A percentile compares a stretch with the other conserved stretches of the same genome.
Evolutionary conservation across 92 coral and sea anemone genomes (phyloP).

Genomic region (Heteractis magnifica): DNA sequence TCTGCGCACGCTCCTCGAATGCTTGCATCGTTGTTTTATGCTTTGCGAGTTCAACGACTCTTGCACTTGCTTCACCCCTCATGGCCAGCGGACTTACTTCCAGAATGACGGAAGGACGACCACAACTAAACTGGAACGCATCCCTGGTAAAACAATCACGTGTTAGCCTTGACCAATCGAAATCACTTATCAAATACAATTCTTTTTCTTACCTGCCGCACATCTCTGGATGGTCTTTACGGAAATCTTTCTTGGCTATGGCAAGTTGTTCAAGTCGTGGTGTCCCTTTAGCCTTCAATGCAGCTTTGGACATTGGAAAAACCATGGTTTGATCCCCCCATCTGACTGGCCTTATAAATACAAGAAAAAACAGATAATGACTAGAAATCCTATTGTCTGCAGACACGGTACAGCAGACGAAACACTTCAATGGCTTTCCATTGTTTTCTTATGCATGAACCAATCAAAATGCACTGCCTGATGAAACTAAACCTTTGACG

Average conservation of each 20-base stretch:
- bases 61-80: conserved; percentile 67
- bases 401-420: background rate
- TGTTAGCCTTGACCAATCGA: background rate
- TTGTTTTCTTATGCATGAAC: too few species aligned
- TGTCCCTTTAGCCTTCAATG: conserved; percentile 61
- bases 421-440: too few species aligned
- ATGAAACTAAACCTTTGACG: too few species aligned
- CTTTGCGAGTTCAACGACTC: conserved; percentile 78
- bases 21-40: conserved; percentile 66
- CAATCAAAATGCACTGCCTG: too few species aligned
- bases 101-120: conserved; percentile 72
- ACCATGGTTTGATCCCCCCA: conserved; percentile 90
- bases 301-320: conserved; percentile 73
- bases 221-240: conserved; percentile 60
- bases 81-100: conserved; percentile 78
- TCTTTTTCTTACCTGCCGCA: conserved; percentile 60
- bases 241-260: conserved; percentile 77
- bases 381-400: background rate
- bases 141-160: conserved; percentile 41
- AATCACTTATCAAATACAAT: too few species aligned
- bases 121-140: conserved; percentile 68
- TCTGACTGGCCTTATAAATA: conserved; percentile 64
- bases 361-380: background rate
- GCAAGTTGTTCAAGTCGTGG: conserved; percentile 78
- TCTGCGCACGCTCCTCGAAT: conserved; percentile 60